Base-by-base conservation (phyloP, 2,113 vertebrate genomes). In the Pluvialis apricaria region DNA sequence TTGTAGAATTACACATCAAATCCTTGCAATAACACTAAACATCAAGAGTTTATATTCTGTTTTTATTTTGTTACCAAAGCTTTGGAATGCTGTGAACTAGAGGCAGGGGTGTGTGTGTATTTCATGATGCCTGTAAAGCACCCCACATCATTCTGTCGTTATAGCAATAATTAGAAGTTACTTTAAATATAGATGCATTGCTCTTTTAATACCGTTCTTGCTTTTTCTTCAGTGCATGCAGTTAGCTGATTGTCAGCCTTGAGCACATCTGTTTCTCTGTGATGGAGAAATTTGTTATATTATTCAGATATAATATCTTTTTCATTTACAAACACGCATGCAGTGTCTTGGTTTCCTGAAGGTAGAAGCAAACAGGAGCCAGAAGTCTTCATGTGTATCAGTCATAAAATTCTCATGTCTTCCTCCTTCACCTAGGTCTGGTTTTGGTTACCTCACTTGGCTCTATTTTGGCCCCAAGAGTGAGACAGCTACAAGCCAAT, bases 161-260 rank as follows among this genome's bases (percentile, higher is more conserved):
- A 70, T 28, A 36, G 14, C 21, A 80, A 32, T 60, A 68, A 72
- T 68, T 77, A 86, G 16, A 31, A 77, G 13, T 36, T 52, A 47
- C 26, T 47, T 92, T 62, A 66, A 44, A 61, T 55, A 60, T 22
- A 82, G 70, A 79, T 44, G 15, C 19, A 28, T 44, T 42, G 6
- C 12, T 85, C 29, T 55, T 55, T 65, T 40, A 32, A 16, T 62
- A 40, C 36, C 4, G 4, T 60, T 69, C 20, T 38, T 55, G 10
- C 2, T 57, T 66, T 36, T 45, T 34, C 18, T 22, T 57, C 47
- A n/a, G 14, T 2, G 2, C 13, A 15, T 1, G 1, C 7, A 19
- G 31, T 69, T 73, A 54, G 11, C 4, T 70, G 36, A 32, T 89
- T 55, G 29, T 79, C 26, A 71, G 6, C 18, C 44, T 61, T 70